phyloP scores from a whole-genome alignment of 2,797 vertebrate species.

The Sebastes trivittatus region DNA sequence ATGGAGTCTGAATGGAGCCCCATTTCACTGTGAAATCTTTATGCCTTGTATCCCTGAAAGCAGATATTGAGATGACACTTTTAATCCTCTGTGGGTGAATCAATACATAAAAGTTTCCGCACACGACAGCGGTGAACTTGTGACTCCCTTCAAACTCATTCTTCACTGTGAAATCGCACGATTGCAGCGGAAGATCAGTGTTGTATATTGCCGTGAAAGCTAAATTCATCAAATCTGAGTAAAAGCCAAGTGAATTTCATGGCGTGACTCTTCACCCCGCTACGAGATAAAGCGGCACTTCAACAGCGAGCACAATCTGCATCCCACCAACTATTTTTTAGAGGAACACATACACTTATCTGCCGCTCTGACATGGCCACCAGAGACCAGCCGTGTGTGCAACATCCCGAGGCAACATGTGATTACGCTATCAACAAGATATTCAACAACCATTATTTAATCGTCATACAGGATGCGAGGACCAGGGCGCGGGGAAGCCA shows the following conservation, averaged over 20 bases:
- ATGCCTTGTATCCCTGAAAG: neutral
- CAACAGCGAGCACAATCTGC: slow-evolving; percentile 20
- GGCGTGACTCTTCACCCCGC: slow-evolving; percentile 11
- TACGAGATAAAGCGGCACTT: slow-evolving; percentile 25
- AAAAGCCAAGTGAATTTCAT: slow-evolving; percentile 28
- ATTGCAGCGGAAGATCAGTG: neutral
- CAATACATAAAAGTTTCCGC: neutral
- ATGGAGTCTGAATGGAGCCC: neutral
- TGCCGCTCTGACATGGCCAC: slow-evolving; percentile 6
- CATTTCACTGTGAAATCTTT: neutral
- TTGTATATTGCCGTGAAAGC: slow-evolving; percentile 13
- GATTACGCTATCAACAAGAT: slow-evolving; percentile 58
- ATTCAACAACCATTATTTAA: slow-evolving; percentile 63
- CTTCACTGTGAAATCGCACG: neutral
- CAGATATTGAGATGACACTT: neutral
- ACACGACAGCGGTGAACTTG: slow-evolving; percentile 14
- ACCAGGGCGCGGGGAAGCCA: neutral
- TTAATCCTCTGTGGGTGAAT: slow-evolving; percentile 1
- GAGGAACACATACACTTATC: slow-evolving; percentile 34
- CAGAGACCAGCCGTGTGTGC: slow-evolving; percentile 31
- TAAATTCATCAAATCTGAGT: slow-evolving; percentile 27
- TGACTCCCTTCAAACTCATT: slow-evolving; percentile 4
- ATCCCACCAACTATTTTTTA: slow-evolving; percentile 5
- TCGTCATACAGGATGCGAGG: slow-evolving; percentile 51
- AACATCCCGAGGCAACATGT: slow-evolving; percentile 48